Base-by-base conservation (phyloP, 53 echinoderm and acorn worm genomes). In the Antedon mediterranea region DNA sequence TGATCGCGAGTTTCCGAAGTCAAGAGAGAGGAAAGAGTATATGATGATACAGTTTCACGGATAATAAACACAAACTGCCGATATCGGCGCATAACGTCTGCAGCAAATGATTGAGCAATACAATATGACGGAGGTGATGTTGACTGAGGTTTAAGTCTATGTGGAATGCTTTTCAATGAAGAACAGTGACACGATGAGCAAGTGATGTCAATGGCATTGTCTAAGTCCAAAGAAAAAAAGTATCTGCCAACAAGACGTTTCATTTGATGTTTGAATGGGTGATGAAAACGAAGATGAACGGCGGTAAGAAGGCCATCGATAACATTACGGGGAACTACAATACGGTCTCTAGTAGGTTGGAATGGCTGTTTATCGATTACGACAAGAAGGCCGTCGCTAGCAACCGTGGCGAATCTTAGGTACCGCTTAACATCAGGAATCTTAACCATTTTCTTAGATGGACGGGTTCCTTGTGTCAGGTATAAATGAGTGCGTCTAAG, bases 381-480 rank as follows among this genome's bases (percentile, higher is more conserved):
- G 9, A 76, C 26, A 0, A 76, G 34, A 9, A 76, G 76, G 15
- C 32, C 76, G 28, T 76, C 76, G 0, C 0, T 76, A 6, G 76
- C 76, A 33, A 76, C 76, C 4, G n/a, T 76, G 26, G 26, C 13
- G 30, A 11, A 30, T 9, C 74, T 29, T 29, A 73, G 23, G 74
- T 73, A 73, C 29, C 74, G 7, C 23, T 76, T 31, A 4, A 76
- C 34, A 3, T 76, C 76, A 9, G 76, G 33, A 9, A 76, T 76
- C 26, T 76, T 76, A n/a, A 33, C 34, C 4, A 32, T 18, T 76
- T 76, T 76, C 34, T 76, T 76, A 4, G 76, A 7, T 0, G 76
- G 76, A 26, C 76, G 76, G 20, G 76, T 76, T 76, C 76, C 76
- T 76, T 76, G 76, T 32, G 76, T 76, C 0, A 76, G 15, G 28